A percentile compares a stretch with the other conserved stretches of the same genome.
phyloP scores from a whole-genome alignment of 1,140 invertebrate species.

The Daktulosphaira vitifoliae region DNA sequence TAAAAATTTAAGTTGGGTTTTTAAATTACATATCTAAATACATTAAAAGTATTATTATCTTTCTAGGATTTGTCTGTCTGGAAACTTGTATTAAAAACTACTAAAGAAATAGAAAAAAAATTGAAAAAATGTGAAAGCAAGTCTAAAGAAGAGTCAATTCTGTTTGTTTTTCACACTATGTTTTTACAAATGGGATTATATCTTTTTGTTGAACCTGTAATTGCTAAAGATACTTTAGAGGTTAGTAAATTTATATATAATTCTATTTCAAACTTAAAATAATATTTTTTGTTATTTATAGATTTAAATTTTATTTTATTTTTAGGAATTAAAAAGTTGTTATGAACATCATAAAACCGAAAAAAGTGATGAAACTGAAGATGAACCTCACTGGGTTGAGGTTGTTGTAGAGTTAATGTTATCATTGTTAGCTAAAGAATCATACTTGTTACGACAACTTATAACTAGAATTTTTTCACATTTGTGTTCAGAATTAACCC shows the following conservation, averaged over 20 bases:
- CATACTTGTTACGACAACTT: slow-evolving; percentile 31
- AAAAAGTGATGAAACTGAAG: neutral
- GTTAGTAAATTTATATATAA: slow-evolving; percentile 3
- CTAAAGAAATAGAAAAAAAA: slow-evolving; percentile 29
- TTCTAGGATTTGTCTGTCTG: slow-evolving; percentile 21
- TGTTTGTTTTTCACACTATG: slow-evolving; percentile 30
- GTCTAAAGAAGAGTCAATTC: slow-evolving; percentile 27
- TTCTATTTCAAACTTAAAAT: neutral
- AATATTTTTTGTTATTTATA: too few species aligned
- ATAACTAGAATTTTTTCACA: slow-evolving; percentile 53
- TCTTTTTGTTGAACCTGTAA: slow-evolving; percentile 30
- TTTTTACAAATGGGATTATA: slow-evolving; percentile 32
- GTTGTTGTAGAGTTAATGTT: slow-evolving; percentile 30
- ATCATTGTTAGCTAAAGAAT: slow-evolving; percentile 32
- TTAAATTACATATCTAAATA: too few species aligned
- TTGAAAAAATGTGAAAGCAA: slow-evolving; percentile 23
- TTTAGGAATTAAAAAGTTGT: slow-evolving; percentile 31
- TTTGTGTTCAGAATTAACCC: slow-evolving; percentile 58
- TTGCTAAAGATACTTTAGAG: slow-evolving; percentile 23
- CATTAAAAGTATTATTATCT: neutral
- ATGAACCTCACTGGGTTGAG: slow-evolving; percentile 32
- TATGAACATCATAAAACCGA: slow-evolving; percentile 27
- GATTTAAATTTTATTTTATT: too few species aligned
- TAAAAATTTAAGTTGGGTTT: too few species aligned
- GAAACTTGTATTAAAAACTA: slow-evolving; percentile 25